Base-by-base conservation (phyloP, 2,113 vertebrate genomes). In the Neodon shergylaensis region DNA sequence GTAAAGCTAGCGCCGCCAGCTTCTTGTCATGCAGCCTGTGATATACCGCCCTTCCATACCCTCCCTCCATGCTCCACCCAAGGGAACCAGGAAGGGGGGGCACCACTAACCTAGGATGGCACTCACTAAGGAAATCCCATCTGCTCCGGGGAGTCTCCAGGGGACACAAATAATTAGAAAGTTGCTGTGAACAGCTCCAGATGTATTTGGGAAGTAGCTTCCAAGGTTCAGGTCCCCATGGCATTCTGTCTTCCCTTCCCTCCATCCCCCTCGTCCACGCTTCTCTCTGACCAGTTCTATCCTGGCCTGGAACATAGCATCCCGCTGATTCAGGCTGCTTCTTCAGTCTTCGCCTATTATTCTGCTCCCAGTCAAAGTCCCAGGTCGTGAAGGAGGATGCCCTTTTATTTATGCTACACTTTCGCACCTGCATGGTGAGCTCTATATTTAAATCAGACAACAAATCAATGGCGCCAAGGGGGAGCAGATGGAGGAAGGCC, bases 371-470 rank as follows among this genome's bases (percentile, higher is more conserved):
- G 95, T 97, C 96, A 92, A 96, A 97, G 97, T 96, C 94, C 91
- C 81, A 92, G 88, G 95, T 97, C 96, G 93, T 22, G 70, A 88
- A 90, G 61, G 92, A 97, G 82, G 52, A 94, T 78, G 76, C 52
- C 39, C 47, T 90, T 97, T 97, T 98, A 98, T 98, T 98, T 98
- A 98, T 97, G 97, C 95, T 61, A 63, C 93, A 33, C 97, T 98
- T 96, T 97, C n/a, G 93, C 78, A 97, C 96, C 96, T 94, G 96
- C 96, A 91, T 97, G 87, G 63, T 85, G 89, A 98, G 97, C 61
- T 94, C 89, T 92, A 83, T 92, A 97, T 97, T 96, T 96, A 98
- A 98, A 97, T 92, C n/a, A 97, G 97, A 97, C n/a, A 92, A 98
- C 95, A 97, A 94, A 98, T 98, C 97, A 98, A 97, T 93, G 95